phyloP scores from a whole-genome alignment of 2,113 vertebrate genomes.

The Balaeniceps rex region DNA sequence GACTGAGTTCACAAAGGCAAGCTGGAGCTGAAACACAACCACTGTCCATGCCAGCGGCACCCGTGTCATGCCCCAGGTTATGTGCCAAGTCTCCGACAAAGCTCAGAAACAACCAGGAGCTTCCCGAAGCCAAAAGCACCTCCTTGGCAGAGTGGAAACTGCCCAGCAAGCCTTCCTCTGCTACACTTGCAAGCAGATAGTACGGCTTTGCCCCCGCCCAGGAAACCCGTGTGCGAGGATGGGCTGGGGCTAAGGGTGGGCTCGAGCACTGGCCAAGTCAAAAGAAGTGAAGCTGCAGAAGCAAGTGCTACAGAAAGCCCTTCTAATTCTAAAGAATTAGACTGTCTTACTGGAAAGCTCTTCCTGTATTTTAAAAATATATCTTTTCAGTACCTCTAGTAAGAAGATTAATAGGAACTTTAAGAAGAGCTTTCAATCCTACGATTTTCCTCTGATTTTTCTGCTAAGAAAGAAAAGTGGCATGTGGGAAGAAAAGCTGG shows the following conservation, averaged over 20 bases:
- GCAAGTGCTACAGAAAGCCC: background rate
- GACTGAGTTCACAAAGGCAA: background rate
- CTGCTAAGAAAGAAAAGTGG: background rate
- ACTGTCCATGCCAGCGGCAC: background rate
- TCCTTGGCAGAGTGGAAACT: background rate
- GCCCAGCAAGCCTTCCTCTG: background rate
- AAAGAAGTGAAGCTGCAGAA: background rate
- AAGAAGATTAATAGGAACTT: background rate
- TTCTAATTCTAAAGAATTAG: no score
- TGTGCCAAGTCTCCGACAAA: background rate
- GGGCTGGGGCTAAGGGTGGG: background rate
- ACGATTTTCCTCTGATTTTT: background rate
- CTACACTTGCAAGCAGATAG: background rate
- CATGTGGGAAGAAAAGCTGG: background rate
- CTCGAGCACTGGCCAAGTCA: background rate
- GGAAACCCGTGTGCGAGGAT: accelerated
- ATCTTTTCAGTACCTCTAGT: background rate
- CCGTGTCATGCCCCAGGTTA: background rate
- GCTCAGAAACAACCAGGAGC: background rate
- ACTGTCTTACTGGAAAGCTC: background rate
- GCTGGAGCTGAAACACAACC: background rate
- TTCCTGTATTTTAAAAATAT: background rate
- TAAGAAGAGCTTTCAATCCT: background rate
- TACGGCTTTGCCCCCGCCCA: background rate
- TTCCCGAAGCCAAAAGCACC: background rate